phyloP scores from a whole-genome alignment of 2,797 vertebrate genomes.

The Decapterus maruadsi region DNA sequence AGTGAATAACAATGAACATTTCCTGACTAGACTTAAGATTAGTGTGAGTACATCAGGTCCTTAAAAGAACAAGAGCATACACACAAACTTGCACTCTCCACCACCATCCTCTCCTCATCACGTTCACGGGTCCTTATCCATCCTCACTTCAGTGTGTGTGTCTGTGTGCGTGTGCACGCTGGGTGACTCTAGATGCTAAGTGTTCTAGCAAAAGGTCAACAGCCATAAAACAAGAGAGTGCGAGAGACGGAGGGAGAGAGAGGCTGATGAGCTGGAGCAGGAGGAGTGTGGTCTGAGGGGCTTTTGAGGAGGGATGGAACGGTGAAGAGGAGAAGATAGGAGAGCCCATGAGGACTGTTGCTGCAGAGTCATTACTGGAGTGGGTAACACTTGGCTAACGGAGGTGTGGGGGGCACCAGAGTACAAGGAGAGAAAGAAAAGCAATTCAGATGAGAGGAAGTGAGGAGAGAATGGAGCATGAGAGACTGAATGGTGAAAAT shows the following conservation, averaged over 20 bases:
- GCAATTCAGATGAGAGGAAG: conserved; percentile 67
- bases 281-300: conserved; percentile 67
- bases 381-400: conserved; percentile 59
- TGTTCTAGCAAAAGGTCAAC: conserved; percentile 81
- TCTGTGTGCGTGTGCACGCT: conserved; percentile 22
- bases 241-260: conserved; percentile 40
- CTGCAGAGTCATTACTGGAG: conserved; percentile 68
- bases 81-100: conserved; percentile 28
- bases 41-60: conserved; percentile 31
- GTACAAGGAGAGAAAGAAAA: conserved; percentile 62
- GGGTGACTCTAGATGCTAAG: conserved; percentile 66
- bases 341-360: conserved; percentile 70
- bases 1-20: conserved; percentile 45
- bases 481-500: conserved; percentile 59
- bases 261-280: conserved; percentile 69
- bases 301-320: conserved; percentile 71
- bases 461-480: conserved; percentile 41
- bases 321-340: conserved; percentile 60
- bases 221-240: conserved; percentile 69
- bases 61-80: conserved; percentile 42
- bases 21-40: conserved; percentile 27
- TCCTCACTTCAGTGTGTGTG: conserved; percentile 15
- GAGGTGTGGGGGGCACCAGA: conserved; percentile 31
- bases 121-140: conserved; percentile 41
- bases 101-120: conserved; percentile 42